phyloP scores from a whole-genome alignment of 2,113 vertebrate genomes.

The Pelvicachromis taeniatus region DNA sequence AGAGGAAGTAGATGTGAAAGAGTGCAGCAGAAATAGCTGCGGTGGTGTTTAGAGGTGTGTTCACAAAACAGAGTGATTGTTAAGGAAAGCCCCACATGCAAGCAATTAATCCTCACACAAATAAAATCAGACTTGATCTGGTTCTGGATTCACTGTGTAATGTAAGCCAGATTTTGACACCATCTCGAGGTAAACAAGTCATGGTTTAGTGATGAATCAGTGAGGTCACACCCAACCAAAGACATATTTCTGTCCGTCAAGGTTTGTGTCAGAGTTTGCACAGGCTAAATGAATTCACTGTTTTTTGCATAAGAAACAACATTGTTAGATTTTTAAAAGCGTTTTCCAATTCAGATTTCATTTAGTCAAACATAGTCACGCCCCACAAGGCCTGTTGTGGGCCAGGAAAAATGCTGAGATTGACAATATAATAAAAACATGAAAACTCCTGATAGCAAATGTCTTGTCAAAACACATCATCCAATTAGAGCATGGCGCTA shows the following conservation, averaged over 20 bases:
- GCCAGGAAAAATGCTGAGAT: background rate
- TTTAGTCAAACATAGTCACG: background rate
- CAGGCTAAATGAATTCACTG: background rate
- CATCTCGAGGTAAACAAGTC: background rate
- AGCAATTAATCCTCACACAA: background rate
- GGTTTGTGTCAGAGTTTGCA: background rate
- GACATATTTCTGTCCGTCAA: background rate
- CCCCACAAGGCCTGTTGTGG: background rate
- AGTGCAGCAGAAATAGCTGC: slow-evolving; percentile 5
- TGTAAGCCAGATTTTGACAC: no score
- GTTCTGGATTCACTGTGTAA: background rate
- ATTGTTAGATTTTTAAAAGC: background rate
- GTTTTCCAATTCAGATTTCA: background rate
- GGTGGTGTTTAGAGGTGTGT: background rate
- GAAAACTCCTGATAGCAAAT: background rate
- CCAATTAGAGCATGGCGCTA: background rate
- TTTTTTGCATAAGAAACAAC: background rate
- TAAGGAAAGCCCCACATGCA: background rate
- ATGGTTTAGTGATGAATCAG: background rate
- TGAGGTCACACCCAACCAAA: background rate
- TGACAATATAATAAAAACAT: background rate
- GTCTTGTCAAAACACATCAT: background rate
- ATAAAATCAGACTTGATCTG: background rate
- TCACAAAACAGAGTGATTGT: background rate
- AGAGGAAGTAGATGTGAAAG: slow-evolving; percentile 16